Base-by-base conservation (phyloP, 1,140 invertebrate genomes). In the Drosophila baimaii region DNA sequence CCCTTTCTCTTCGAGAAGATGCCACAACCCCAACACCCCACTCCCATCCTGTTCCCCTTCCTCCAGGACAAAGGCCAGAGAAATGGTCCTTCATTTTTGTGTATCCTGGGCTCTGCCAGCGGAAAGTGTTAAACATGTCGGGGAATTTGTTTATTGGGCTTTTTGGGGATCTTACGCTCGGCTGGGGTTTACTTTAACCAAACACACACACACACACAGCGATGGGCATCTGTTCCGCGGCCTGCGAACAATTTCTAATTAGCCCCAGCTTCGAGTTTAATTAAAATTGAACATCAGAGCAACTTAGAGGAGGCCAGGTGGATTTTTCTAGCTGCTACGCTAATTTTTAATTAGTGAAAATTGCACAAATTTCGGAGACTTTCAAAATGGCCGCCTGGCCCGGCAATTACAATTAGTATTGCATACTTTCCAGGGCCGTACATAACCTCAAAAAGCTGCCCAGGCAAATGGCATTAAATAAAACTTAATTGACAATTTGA, bases 401-500 rank as follows among this genome's bases (percentile, higher is more conserved):
- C 8, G 33, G 75, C 72, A 77, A 86, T 86, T 86, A 89, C 71
- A 77, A 83, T 88, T 86, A 88, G 76, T 65, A 31, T 80, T 79
- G 84, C 83, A 88, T 80, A 89, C 83, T 86, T 86, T 56, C 58
- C n/a, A 51, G 44, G 61, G 52, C 41, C 51, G 49, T 59, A 81
- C 75, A 82, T 79, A 86, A 79, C 79, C 82, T 86, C 81, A 86
- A 85, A 64, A 75, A 68, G 66, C 70, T 55, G 57, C 43, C 23
- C 84, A 79, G 80, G 80, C 68, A 90, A 90, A 77, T 90, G 68
- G 76, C 82, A 90, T 88, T 90, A 90, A 90, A 90, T 90, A 90
- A 90, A 90, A 88, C 88, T 90, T 90, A 90, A 90, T 90, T 90
- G 86, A 90, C 86, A 90, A 88, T 86, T 86, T 68, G 88, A 90